Evolutionary conservation across 2,113 vertebrate genomes (phyloP).

Genomic region (Lycocorax pyrrhopterus): DNA sequence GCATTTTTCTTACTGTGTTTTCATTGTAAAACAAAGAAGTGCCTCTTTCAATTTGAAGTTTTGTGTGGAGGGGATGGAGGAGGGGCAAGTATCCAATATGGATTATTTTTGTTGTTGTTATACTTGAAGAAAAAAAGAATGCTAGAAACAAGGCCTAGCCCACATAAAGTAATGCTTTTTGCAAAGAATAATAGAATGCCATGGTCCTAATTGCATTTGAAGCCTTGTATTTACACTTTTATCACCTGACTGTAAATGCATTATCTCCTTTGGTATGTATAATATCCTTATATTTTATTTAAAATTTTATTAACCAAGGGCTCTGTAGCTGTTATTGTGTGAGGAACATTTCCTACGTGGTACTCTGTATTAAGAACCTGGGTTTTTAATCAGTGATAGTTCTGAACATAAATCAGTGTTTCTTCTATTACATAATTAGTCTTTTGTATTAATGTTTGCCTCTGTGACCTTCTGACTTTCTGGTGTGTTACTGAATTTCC

Average conservation of each 20-base stretch:
- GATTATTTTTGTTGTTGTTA: background rate
- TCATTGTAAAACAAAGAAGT: background rate
- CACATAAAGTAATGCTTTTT: background rate
- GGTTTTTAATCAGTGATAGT: background rate
- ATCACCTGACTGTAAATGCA: background rate
- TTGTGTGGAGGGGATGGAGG: background rate
- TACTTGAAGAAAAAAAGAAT: background rate
- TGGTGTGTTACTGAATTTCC: background rate
- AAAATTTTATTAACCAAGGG: background rate
- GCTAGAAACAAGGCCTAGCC: background rate
- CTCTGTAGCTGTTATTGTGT: background rate
- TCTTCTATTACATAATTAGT: background rate
- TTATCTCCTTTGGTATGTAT: background rate
- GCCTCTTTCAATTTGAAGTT: background rate
- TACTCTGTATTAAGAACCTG: background rate
- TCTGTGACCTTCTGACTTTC: background rate
- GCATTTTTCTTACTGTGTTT: background rate
- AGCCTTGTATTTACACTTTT: background rate
- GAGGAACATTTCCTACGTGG: background rate
- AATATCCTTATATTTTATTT: background rate
- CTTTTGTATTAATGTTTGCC: background rate
- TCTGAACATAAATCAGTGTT: background rate
- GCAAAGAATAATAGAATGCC: background rate
- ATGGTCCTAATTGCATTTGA: background rate
- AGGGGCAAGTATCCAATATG: background rate